Evolutionary conservation across 2,888 invertebrate species (phyloP).

Genomic region (Oxycera nigricornis): DNA sequence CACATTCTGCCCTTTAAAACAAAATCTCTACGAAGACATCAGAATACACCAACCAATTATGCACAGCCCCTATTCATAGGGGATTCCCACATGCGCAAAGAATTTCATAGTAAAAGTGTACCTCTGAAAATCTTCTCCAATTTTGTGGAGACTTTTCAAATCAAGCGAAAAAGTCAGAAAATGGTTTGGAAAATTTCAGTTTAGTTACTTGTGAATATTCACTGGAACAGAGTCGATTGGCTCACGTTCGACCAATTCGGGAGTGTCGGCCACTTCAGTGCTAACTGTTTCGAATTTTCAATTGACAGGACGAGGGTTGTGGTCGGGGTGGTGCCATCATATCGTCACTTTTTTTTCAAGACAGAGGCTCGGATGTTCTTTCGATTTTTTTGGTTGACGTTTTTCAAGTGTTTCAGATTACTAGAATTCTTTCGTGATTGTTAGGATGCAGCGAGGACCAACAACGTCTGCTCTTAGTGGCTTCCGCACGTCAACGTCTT

Average conservation of each 20-base stretch:
- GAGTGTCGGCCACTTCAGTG: neutral
- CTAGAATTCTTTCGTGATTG: neutral
- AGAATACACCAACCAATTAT: neutral
- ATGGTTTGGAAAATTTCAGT: slow-evolving; percentile 43
- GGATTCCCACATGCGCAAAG: neutral
- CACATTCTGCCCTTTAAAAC: neutral
- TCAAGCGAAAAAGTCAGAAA: slow-evolving; percentile 41
- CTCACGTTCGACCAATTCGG: slow-evolving; percentile 4
- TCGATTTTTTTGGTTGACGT: neutral
- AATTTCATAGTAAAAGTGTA: neutral
- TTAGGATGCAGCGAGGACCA: slow-evolving; percentile 9
- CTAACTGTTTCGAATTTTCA: slow-evolving; percentile 7
- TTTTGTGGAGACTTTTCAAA: slow-evolving; percentile 25
- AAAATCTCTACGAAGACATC: neutral
- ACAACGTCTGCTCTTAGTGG: neutral
- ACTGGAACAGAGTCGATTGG: slow-evolving; percentile 21
- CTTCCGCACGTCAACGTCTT: neutral
- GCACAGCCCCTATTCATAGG: no score
- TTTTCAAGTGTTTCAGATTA: neutral
- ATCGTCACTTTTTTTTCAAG: neutral
- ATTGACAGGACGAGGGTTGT: neutral
- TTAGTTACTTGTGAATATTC: slow-evolving; percentile 40
- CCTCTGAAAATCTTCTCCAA: neutral
- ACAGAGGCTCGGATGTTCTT: slow-evolving; percentile 20
- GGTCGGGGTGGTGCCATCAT: neutral